Conservation (phyloP, 2,888 invertebrate species). For the Cremastinae sp. region DNA sequence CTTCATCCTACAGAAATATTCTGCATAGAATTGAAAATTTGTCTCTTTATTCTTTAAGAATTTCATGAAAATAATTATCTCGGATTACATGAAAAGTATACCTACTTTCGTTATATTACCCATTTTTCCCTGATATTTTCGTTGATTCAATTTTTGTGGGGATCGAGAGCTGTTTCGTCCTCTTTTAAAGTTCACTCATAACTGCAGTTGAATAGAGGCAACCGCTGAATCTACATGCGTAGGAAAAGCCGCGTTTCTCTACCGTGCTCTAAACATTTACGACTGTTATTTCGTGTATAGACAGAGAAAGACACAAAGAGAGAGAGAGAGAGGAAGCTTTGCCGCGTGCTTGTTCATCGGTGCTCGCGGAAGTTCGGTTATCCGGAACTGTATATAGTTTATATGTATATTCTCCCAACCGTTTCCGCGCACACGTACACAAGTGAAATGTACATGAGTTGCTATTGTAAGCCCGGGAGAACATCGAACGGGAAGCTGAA, state of each 20-base stretch:
- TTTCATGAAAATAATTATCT: too few species aligned
- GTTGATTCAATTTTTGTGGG: conserved; percentile 1
- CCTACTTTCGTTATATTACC: too few species aligned
- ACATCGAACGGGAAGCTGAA: conserved; percentile 49
- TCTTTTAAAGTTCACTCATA: conserved; percentile 24
- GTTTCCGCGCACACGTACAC: not conserved
- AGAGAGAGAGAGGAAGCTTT: conserved; percentile 19
- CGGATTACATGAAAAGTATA: too few species aligned
- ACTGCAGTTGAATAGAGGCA: conserved; percentile 45
- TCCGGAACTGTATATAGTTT: conserved; percentile 21
- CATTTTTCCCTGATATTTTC: not conserved
- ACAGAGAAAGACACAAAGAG: conserved; percentile 20
- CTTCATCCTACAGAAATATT: too few species aligned
- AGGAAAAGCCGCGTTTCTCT: conserved; percentile 35
- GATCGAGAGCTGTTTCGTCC: not conserved
- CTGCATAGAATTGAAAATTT: too few species aligned
- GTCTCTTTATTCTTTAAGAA: too few species aligned
- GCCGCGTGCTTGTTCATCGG: conserved; percentile 27
- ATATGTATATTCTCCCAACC: conserved; percentile 16
- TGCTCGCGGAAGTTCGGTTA: conserved; percentile 46
- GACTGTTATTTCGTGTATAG: conserved; percentile 55
- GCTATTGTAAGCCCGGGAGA: conserved; percentile 21
- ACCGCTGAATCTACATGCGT: conserved; percentile 32
- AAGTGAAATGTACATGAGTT: not conserved
- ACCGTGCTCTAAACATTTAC: conserved; percentile 60